phyloP scores from a whole-genome alignment of 64 coral and sea anemone species.

The Cladopsammia gracilis region DNA sequence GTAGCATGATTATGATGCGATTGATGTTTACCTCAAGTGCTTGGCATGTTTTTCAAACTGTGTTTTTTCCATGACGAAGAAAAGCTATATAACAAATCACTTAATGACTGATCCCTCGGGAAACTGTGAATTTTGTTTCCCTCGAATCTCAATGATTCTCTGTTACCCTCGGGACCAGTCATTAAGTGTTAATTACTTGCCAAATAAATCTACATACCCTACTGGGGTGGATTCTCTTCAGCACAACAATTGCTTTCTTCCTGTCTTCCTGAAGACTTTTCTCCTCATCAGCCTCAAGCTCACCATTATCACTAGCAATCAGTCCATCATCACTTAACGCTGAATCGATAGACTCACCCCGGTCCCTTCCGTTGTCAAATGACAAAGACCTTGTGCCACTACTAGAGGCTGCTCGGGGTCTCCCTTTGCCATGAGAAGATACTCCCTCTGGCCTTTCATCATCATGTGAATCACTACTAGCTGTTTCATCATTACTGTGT shows the following conservation, averaged over 20 bases:
- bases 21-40: too few relatives aligned
- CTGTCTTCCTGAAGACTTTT: constrained; percentile 12
- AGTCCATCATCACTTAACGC: background rate
- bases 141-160: too few relatives aligned
- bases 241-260: constrained; percentile 59
- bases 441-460: background rate
- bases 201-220: constrained; percentile 25
- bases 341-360: background rate
- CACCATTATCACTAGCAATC: background rate
- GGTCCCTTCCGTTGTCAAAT: background rate
- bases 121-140: too few relatives aligned
- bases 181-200: background rate
- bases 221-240: constrained; percentile 64
- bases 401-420: background rate
- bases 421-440: background rate
- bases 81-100: too few relatives aligned
- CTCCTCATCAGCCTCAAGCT: constrained; percentile 17
- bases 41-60: too few relatives aligned
- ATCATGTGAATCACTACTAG: constrained; percentile 45
- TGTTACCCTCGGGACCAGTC: too few relatives aligned
- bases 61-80: too few relatives aligned
- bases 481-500: background rate
- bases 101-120: too few relatives aligned
- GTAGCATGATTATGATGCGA: too few relatives aligned
- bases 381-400: background rate